Evolutionary conservation across 2,888 invertebrate species (phyloP).

Genomic region (Mythimna pallens): DNA sequence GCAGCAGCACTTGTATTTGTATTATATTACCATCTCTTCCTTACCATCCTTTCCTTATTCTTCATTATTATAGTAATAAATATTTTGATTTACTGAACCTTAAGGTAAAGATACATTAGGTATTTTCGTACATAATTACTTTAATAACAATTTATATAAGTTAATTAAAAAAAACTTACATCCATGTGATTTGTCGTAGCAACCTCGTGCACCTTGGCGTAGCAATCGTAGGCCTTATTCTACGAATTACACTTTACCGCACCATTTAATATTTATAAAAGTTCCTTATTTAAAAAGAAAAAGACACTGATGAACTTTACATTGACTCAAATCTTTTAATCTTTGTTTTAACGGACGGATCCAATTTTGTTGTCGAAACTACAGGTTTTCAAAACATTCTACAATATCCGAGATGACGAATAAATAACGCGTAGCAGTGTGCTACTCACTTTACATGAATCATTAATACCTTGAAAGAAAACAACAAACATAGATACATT

Average conservation of each 20-base stretch:
- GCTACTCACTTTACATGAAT: conserved; percentile 35
- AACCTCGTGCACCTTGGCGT: conserved; percentile 38
- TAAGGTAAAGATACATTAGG: neutral
- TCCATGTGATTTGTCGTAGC: neutral
- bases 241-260: conserved; percentile 3
- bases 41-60: neutral
- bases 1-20: too few relatives aligned
- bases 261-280: neutral
- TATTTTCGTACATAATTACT: neutral
- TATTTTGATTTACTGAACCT: neutral
- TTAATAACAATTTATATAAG: neutral
- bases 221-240: conserved; percentile 23
- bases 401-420: conserved; percentile 56
- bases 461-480: conserved; percentile 33
- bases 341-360: conserved; percentile 60
- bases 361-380: conserved; percentile 50
- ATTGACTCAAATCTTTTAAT: conserved; percentile 28
- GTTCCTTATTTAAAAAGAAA: neutral
- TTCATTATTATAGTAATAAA: neutral
- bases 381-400: conserved; percentile 64
- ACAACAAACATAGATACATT: conserved; percentile 24
- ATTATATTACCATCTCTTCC: neutral
- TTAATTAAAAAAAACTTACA: neutral
- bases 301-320: neutral
- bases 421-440: conserved; percentile 45